A percentile compares a stretch with the other conserved stretches of the same genome.
Conservation (phyloP, 2,797 vertebrate genomes). For the Ctenopoma multispine region DNA sequence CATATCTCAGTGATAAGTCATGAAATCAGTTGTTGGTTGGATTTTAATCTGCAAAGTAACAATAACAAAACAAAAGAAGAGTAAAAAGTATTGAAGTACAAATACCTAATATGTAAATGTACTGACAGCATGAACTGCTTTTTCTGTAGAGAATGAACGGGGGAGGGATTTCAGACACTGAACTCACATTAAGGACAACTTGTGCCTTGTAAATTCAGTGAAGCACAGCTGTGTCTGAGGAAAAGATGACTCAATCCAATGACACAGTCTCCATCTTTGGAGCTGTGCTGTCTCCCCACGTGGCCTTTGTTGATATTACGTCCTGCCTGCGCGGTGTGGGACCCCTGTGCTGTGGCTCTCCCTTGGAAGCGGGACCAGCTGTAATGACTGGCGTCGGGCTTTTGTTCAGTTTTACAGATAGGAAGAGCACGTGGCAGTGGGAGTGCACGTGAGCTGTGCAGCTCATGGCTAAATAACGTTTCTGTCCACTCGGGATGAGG, state of each 20-base stretch:
- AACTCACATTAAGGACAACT: background rate
- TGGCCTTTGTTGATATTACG: slow-evolving; percentile 55
- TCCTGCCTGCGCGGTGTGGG: slow-evolving; percentile 18
- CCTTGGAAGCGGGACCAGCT: slow-evolving; percentile 52
- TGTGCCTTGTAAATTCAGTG: background rate
- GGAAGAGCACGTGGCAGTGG: slow-evolving; percentile 58
- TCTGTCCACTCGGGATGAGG: slow-evolving; percentile 16
- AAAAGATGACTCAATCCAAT: slow-evolving; percentile 25
- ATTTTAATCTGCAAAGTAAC: too few species aligned
- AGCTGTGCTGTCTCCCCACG: slow-evolving; percentile 22
- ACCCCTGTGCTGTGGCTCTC: slow-evolving; percentile 21
- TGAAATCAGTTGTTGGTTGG: too few species aligned
- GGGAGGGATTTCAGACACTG: background rate
- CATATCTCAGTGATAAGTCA: too few species aligned
- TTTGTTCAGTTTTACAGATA: slow-evolving; percentile 47
- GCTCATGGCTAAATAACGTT: slow-evolving; percentile 48
- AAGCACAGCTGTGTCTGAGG: slow-evolving; percentile 31
- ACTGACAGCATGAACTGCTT: background rate
- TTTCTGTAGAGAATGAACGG: background rate
- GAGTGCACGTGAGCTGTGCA: slow-evolving; percentile 56
- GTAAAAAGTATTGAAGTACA: background rate
- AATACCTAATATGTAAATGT: background rate
- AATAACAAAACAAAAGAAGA: too few species aligned
- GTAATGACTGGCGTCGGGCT: slow-evolving; percentile 22
- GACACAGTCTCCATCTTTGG: slow-evolving; percentile 20